Base-by-base conservation (phyloP, 2,888 invertebrate species). In the Eupithecia centaureata region DNA sequence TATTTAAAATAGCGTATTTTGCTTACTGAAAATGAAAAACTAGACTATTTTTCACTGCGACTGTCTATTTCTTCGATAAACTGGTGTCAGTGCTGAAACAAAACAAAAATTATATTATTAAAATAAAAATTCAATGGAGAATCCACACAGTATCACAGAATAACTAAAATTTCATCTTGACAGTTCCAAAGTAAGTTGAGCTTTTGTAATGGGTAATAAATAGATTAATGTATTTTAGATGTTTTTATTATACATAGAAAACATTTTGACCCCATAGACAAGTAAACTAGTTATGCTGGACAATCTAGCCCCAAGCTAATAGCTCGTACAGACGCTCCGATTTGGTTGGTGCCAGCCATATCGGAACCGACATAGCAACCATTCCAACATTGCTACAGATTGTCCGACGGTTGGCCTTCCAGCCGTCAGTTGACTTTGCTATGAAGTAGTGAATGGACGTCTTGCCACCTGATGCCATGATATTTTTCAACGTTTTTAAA, bases 21-120 rank as follows among this genome's bases (percentile, higher is more conserved):
- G 47, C 4, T 22, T 47, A 12, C 18, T 18, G 47, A 47, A 22
- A 4, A 22, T 8, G 8, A 8, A 32, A 47, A 47, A 47, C 18
- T 22, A 22, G 47, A 47, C 47, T 22, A 22, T 22, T 47, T 47
- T 47, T 12, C 22, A 22, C 22, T 47, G 47, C 47, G 10, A 22
- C 47, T 47, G 12, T 22, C 47, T 47, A 47, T 47, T 42, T 47
- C 47, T 47, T 47, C 47, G 8, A 13, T 42, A 27, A 52, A 52
- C 52, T 52, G 52, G 52, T 25, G 52, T 69, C 71, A 71, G 2
- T 67, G 56, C 73, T 70, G 71, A 25, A 69, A 69, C 57, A 65
- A 64, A 65, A 27, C 25, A 52, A 15, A 52, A 5, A 51, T 25
- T 12, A 4, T 4, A 25, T 51, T 51, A 51, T 25, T 25, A 13